Conservation (phyloP, 1,140 invertebrate species). For the Olivierus martensii region DNA sequence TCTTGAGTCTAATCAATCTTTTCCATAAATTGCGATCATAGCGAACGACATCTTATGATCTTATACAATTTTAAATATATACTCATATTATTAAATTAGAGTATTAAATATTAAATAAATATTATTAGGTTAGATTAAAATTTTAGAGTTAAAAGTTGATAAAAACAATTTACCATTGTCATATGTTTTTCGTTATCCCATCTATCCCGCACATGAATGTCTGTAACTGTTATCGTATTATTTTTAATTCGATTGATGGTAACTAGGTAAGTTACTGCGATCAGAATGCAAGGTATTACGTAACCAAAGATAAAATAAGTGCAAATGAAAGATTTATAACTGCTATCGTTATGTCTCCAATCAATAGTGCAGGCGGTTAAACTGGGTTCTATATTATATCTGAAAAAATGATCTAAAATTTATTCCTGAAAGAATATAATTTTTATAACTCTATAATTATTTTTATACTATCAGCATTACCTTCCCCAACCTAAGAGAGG, state of each 20-base stretch:
- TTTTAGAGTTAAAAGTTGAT: not conserved
- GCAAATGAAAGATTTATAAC: constrained; percentile 18
- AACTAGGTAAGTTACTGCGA: constrained; percentile 6
- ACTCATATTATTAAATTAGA: too few relatives aligned
- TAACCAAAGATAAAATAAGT: constrained; percentile 17
- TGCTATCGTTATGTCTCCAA: constrained; percentile 18
- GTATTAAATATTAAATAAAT: too few relatives aligned
- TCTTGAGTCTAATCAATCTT: too few relatives aligned
- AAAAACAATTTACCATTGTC: constrained; percentile 9
- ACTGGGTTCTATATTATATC: constrained; percentile 15
- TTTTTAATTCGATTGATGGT: not conserved
- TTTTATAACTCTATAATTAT: not conserved
- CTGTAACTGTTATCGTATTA: too few relatives aligned
- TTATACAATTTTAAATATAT: too few relatives aligned
- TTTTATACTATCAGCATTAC: constrained; percentile 1
- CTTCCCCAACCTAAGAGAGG: constrained; percentile 20
- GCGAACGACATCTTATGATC: too few relatives aligned
- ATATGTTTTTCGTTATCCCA: constrained; percentile 15
- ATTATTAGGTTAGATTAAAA: too few relatives aligned
- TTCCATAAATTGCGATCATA: too few relatives aligned
- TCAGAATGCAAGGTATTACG: constrained; percentile 13
- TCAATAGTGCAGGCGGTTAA: constrained; percentile 20
- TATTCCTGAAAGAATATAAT: not conserved
- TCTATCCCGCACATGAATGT: constrained; percentile 2
- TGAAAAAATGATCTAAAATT: not conserved